These are phyloP conservation scores for Iselma pallidipennis DNA, from an alignment of 2,888 invertebrate genomes.

Conservation along the genomic window DNA sequence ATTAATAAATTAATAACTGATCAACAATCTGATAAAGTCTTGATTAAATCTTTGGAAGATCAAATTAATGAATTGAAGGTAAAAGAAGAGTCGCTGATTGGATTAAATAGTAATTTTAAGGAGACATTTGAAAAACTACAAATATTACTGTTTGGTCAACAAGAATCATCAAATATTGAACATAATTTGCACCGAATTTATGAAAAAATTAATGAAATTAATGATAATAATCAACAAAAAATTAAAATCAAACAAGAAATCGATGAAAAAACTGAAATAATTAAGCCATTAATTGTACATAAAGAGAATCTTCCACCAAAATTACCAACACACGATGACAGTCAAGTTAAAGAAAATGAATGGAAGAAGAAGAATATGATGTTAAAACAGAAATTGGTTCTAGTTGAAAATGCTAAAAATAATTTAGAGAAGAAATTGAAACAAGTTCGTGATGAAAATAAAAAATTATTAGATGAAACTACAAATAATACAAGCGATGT, in stretches of 20 bases:
- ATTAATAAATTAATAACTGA: background rate
- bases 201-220: slow-evolving; percentile 8
- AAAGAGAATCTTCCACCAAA: slow-evolving; percentile 12
- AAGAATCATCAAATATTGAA: slow-evolving; percentile 8
- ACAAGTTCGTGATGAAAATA: slow-evolving; percentile 44
- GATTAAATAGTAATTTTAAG: background rate
- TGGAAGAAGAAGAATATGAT: slow-evolving; percentile 39
- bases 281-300: slow-evolving; percentile 3
- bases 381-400: slow-evolving; percentile 38
- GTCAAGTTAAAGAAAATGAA: slow-evolving; percentile 40
- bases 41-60: slow-evolving; percentile 1
- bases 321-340: slow-evolving; percentile 14
- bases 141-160: slow-evolving; percentile 7
- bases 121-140: slow-evolving; percentile 14
- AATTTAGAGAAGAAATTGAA: slow-evolving; percentile 40
- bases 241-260: slow-evolving; percentile 8
- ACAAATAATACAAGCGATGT: slow-evolving; percentile 30
- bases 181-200: slow-evolving; percentile 9
- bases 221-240: background rate
- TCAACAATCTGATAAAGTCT: slow-evolving; percentile 2
- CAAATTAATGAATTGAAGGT: slow-evolving; percentile 8
- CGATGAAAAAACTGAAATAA: slow-evolving; percentile 1
- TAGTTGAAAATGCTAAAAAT: slow-evolving; percentile 31
- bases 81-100: background rate
- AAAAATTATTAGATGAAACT: slow-evolving; percentile 27